phyloP scores from a whole-genome alignment of 2,888 invertebrate species.

The Pristionchus fissidentatus region DNA sequence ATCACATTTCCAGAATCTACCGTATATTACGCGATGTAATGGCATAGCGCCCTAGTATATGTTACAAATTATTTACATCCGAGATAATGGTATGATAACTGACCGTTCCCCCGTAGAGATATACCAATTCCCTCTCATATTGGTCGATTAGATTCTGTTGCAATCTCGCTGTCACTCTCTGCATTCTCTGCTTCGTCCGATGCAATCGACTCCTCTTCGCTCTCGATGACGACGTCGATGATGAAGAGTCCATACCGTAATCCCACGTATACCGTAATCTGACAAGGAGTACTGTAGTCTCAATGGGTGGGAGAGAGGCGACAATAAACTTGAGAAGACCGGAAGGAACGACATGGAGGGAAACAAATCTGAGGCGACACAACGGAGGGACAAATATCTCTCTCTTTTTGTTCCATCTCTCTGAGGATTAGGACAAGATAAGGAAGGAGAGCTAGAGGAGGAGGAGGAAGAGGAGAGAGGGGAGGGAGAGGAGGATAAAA shows the following conservation, averaged over 20 bases:
- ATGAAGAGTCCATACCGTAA: conserved; percentile 15
- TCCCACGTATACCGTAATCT: not conserved
- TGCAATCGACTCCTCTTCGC: conserved; percentile 9
- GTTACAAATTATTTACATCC: no score
- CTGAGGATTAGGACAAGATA: conserved; percentile 31
- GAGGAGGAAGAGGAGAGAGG: not conserved
- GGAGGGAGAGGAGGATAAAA: not conserved
- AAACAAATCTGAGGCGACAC: not conserved
- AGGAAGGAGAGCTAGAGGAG: not conserved
- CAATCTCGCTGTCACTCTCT: not conserved
- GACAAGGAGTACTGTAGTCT: not conserved
- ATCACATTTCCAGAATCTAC: no score
- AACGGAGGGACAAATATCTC: conserved; percentile 21
- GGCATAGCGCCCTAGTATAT: no score
- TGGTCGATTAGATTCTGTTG: conserved; percentile 15
- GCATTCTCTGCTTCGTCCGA: not conserved
- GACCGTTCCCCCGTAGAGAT: conserved; percentile 25
- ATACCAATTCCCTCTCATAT: conserved; percentile 39
- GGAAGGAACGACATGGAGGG: not conserved
- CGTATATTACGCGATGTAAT: no score
- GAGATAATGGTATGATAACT: no score
- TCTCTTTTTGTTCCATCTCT: conserved; percentile 35
- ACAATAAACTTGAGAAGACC: not conserved
- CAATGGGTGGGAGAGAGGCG: not conserved
- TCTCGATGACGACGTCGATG: not conserved